Conservation (phyloP, 1,140 invertebrate genomes). For the Theocolax elegans region DNA sequence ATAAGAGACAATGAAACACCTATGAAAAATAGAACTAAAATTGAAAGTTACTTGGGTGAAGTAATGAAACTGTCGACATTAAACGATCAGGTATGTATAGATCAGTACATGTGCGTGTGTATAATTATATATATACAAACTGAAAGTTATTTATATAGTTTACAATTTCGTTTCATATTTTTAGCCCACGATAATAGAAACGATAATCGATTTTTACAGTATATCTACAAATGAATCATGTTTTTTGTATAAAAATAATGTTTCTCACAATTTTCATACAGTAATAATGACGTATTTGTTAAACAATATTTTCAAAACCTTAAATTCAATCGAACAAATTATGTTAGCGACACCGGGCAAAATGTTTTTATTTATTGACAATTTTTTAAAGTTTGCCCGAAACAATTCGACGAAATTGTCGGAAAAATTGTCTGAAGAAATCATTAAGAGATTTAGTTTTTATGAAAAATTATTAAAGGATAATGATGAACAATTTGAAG, state of each 20-base stretch:
- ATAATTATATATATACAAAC: not conserved
- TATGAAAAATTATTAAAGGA: conserved; percentile 41
- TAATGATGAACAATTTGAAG: conserved; percentile 44
- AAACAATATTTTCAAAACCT: too few relatives aligned
- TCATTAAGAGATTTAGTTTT: conserved; percentile 48
- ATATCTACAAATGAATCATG: too few relatives aligned
- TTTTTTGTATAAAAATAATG: too few relatives aligned
- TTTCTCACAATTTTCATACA: too few relatives aligned
- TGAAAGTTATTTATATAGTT: too few relatives aligned
- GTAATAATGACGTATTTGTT: too few relatives aligned
- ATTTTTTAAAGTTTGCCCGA: conserved; percentile 50
- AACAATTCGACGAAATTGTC: conserved; percentile 40
- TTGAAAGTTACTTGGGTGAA: conserved; percentile 45
- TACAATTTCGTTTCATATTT: conserved; percentile 1
- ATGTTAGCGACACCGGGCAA: conserved; percentile 44
- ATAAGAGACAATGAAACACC: not conserved
- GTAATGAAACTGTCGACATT: conserved; percentile 51
- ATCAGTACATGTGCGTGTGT: not conserved
- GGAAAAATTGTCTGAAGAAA: conserved; percentile 42
- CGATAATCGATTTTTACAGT: conserved; percentile 6
- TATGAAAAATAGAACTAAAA: not conserved
- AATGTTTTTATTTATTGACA: conserved; percentile 50
- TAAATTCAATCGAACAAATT: too few relatives aligned
- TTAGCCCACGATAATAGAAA: not conserved
- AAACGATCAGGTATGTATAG: conserved; percentile 38